These are phyloP conservation scores for Coracias cyanogaster DNA, from an alignment of 2,797 vertebrate species.

Conservation along the genomic window DNA sequence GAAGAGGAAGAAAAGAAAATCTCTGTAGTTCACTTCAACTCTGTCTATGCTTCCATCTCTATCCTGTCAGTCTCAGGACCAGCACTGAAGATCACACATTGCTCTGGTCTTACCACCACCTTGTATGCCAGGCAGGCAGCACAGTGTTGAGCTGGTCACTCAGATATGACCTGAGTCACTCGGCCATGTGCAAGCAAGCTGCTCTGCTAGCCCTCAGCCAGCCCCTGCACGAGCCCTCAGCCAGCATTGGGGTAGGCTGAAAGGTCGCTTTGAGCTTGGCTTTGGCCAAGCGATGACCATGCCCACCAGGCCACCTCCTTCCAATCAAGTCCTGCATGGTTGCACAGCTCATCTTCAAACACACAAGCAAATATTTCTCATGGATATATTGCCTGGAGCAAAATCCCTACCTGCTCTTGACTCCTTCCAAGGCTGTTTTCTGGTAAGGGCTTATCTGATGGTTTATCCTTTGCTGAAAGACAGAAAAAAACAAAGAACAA, in stretches of 20 bases:
- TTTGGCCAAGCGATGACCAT: background rate
- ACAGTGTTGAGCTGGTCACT: background rate
- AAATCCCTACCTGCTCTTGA: conserved; percentile 46
- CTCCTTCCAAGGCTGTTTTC: conserved; percentile 16
- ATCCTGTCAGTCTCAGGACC: background rate
- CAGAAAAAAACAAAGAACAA: background rate
- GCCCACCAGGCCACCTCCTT: background rate
- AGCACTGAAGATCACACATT: background rate
- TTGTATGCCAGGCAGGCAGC: background rate
- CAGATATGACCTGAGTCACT: background rate
- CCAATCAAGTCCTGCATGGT: background rate
- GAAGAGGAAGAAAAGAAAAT: background rate
- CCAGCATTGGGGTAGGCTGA: background rate
- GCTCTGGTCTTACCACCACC: background rate
- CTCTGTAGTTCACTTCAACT: background rate
- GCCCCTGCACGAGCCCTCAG: background rate
- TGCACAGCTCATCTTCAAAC: background rate
- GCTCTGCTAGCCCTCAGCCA: background rate
- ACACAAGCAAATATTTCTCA: background rate
- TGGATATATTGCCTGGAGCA: background rate
- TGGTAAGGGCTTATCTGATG: background rate
- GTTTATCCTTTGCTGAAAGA: conserved; percentile 60
- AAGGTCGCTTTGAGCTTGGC: background rate
- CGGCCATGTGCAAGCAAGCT: background rate
- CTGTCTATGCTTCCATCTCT: background rate